A percentile compares a stretch with the other conserved stretches of the same genome.
phyloP scores from a whole-genome alignment of 2,113 vertebrate genomes.

The Aspidoscelis tigris region DNA sequence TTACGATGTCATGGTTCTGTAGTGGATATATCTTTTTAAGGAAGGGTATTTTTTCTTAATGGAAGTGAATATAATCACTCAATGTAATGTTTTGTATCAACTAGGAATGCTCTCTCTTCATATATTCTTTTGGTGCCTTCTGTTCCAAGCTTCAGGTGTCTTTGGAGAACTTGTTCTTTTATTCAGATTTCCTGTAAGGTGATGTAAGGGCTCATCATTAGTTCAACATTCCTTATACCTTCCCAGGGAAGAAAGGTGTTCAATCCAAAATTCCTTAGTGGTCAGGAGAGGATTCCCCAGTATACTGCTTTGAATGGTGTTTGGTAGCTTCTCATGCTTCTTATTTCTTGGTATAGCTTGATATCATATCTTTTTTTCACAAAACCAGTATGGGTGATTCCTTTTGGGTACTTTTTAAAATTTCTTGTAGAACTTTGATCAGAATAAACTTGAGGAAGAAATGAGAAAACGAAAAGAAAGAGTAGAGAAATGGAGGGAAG shows the following conservation, averaged over 20 bases:
- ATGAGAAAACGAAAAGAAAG: constrained; percentile 99
- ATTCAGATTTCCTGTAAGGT: too few relatives aligned
- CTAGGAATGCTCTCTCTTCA: too few relatives aligned
- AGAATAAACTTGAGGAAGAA: constrained; percentile 98
- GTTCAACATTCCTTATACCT: too few relatives aligned
- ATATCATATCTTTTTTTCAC: neutral
- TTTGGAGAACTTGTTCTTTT: too few relatives aligned
- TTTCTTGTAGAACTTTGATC: constrained; percentile 90
- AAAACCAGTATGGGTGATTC: constrained; percentile 3
- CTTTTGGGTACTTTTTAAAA: neutral
- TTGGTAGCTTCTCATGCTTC: neutral
- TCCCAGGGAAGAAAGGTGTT: neutral
- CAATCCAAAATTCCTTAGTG: neutral
- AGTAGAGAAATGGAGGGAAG: constrained; percentile 98
- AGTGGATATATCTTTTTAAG: neutral
- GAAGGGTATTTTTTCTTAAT: neutral
- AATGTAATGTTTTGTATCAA: neutral
- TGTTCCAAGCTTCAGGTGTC: too few relatives aligned
- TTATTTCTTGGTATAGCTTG: neutral
- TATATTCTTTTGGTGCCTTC: too few relatives aligned
- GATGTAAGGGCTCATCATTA: too few relatives aligned
- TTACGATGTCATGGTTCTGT: neutral
- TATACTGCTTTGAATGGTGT: neutral
- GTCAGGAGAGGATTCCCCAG: neutral
- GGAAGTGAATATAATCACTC: neutral